Evolutionary conservation across 2,113 vertebrate genomes (phyloP), one percentile per base, ranked within the genome.

Genomic region (Ophthalmolycus amberensis): DNA sequence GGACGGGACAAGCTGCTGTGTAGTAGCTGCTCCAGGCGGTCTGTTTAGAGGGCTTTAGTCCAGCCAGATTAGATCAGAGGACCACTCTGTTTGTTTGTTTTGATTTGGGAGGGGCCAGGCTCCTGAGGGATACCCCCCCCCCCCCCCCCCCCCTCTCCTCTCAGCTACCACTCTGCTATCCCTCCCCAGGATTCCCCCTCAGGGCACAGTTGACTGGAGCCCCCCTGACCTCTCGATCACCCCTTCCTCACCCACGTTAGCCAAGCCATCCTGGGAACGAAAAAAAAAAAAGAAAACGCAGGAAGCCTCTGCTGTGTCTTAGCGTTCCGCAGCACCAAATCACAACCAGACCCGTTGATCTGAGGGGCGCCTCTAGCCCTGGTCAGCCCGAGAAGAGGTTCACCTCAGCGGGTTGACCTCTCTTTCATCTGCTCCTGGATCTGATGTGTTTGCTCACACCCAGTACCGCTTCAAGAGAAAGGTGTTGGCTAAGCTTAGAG

Each of bases 81-180:
- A 91, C 84, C 88, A 83, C 85, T 88, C 85, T 94, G 92, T 94
- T 92, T 95, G 90, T 94, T 95, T 95, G 93, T 94, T 95, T 93
- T 94, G 83, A 87, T 92, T 90, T 91, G 87, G 88, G 90, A 90
- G 89, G 89, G 89, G 82, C 78, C 76, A 62, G 46, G 42, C 67
- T 91, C 85, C 92, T 86, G 74, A 85, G 88, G 86, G 90, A 89
- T 58, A 46, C 54, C 69, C 73, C 75, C 78, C 70, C 73, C 29
- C 29, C 29, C 29, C 29, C 29, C 29, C 29, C 29, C 76, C 70
- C 71, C 72, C 77, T 76, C 25, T 40, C 76, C 76, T 32, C 48
- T 46, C 87, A 75, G 67, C 86, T 74, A 82, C 90, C 75, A 76
- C 81, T 79, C 84, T 76, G 29, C 91, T 70, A 77, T 90, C 79